These are phyloP conservation scores for Amphiprion percula DNA, from an alignment of 2,113 vertebrate species.

Conservation along the genomic window DNA sequence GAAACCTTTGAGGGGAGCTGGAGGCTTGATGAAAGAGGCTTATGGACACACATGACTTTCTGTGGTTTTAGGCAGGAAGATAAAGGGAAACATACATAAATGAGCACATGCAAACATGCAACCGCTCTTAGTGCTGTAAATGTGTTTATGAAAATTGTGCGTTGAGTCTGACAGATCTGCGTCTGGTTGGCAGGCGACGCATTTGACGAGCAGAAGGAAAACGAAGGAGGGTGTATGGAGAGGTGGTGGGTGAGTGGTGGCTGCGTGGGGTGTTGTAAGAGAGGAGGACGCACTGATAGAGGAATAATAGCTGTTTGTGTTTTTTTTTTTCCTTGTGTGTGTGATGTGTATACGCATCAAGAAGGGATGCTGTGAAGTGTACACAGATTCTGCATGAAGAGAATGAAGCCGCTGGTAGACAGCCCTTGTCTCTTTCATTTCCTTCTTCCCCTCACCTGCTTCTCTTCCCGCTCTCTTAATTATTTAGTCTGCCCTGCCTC, in stretches of 20 bases:
- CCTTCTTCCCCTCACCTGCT: conserved; percentile 63
- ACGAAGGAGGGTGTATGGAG: conserved; percentile 30
- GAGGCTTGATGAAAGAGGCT: conserved; percentile 25
- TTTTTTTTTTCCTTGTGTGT: conserved; percentile 4
- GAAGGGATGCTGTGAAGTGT: conserved; percentile 32
- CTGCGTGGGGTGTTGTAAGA: conserved; percentile 35
- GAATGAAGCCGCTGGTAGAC: conserved; percentile 34
- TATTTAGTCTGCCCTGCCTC: conserved; percentile 79
- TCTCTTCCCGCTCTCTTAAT: conserved; percentile 76
- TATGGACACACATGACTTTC: neutral
- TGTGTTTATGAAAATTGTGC: conserved; percentile 56
- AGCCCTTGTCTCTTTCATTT: conserved; percentile 59
- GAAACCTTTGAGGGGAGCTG: conserved; percentile 19
- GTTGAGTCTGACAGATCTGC: conserved; percentile 36
- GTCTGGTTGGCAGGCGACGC: conserved; percentile 36
- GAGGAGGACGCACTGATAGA: conserved; percentile 33
- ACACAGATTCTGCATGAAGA: conserved; percentile 31
- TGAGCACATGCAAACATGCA: conserved; percentile 17
- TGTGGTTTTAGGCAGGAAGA: conserved; percentile 25
- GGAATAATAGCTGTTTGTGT: conserved; percentile 53
- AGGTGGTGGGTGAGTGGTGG: conserved; percentile 36
- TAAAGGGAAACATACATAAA: conserved; percentile 13
- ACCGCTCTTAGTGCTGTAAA: conserved; percentile 31
- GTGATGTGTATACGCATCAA: conserved; percentile 2
- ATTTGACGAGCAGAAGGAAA: conserved; percentile 57